Conservation (phyloP, 2,113 vertebrate genomes). For the Ceratotherium simum region DNA sequence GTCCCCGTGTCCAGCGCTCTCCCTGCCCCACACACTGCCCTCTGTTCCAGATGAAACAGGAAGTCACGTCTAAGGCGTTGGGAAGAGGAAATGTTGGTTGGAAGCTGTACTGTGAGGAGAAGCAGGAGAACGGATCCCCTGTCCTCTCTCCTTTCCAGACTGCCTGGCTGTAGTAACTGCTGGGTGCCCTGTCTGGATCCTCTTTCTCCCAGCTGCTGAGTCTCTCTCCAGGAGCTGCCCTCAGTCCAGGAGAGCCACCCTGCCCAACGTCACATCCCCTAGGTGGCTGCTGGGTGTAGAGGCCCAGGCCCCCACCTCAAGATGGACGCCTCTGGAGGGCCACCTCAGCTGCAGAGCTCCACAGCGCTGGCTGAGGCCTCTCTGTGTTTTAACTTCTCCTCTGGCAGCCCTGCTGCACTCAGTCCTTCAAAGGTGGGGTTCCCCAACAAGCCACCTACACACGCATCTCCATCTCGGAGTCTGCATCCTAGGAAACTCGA, state of each 20-base stretch:
- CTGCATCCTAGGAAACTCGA: background rate
- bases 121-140: background rate
- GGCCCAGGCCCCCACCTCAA: background rate
- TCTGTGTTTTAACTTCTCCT: background rate
- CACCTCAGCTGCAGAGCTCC: background rate
- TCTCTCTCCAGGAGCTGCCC: background rate
- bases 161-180: background rate
- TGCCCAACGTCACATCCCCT: rapidly evolving
- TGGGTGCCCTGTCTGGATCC: background rate
- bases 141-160: background rate
- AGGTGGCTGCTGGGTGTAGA: background rate
- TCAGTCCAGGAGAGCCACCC: background rate
- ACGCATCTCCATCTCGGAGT: background rate
- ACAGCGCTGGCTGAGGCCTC: background rate
- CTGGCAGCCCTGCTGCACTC: background rate
- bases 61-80: background rate
- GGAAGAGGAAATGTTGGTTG: background rate
- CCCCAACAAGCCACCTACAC: background rate
- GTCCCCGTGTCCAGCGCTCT: background rate
- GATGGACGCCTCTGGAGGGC: background rate
- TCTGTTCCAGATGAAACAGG: background rate
- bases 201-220: background rate
- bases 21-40: background rate
- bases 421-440: background rate
- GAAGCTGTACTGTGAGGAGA: background rate